Conservation (phyloP, 2,797 vertebrate species). For the Mus minutoides region DNA sequence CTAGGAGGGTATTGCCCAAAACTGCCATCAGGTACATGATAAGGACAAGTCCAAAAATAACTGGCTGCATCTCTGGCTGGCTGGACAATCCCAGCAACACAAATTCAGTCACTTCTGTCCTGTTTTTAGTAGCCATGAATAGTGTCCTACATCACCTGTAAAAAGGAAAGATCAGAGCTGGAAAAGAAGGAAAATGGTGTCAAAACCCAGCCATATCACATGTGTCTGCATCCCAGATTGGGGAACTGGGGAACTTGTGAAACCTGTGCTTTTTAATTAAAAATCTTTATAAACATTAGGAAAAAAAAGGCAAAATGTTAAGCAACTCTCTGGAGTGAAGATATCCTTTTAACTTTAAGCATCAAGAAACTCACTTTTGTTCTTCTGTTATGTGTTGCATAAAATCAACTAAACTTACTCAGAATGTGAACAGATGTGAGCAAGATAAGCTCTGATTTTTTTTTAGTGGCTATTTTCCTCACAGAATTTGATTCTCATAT, state of each 20-base stretch:
- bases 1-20: slow-evolving; percentile 59
- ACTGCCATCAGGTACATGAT: slow-evolving; percentile 74
- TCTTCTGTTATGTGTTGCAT: neutral
- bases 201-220: neutral
- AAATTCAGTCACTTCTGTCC: slow-evolving; percentile 74
- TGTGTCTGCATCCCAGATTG: neutral
- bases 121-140: slow-evolving; percentile 64
- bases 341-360: neutral
- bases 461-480: neutral
- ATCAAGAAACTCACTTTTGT: neutral
- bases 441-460: neutral
- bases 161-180: slow-evolving; percentile 15
- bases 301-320: neutral
- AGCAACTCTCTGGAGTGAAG: neutral
- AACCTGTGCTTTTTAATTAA: neutral
- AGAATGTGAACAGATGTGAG: neutral
- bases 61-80: slow-evolving; percentile 51
- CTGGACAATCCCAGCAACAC: slow-evolving; percentile 75
- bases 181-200: neutral
- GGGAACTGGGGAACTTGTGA: neutral
- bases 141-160: neutral
- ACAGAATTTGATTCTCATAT: neutral
- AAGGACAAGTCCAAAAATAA: slow-evolving; percentile 73
- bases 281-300: neutral
- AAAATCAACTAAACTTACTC: neutral